A percentile compares a stretch with the other conserved stretches of the same genome.
Evolutionary conservation across 2,113 vertebrate genomes (phyloP).

Genomic region (Gila orcuttii): DNA sequence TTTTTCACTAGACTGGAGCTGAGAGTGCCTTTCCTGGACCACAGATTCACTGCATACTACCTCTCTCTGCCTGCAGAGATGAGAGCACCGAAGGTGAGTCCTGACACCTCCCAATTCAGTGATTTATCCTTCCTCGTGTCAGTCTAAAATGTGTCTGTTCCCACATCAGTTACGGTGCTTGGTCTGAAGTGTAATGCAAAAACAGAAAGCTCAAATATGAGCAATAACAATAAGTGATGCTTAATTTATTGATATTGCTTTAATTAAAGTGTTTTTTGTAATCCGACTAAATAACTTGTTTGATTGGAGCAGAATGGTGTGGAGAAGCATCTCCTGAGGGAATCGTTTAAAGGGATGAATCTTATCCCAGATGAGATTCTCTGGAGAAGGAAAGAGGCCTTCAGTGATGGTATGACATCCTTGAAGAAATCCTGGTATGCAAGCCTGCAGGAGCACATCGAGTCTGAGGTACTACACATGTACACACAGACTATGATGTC

Average conservation of each 20-base stretch:
- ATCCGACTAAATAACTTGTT: neutral
- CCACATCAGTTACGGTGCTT: neutral
- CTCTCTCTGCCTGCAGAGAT: slow-evolving; percentile 89
- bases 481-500: neutral
- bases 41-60: slow-evolving; percentile 89
- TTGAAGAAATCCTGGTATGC: slow-evolving; percentile 92
- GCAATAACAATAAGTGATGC: no score
- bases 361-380: slow-evolving; percentile 92
- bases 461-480: slow-evolving; percentile 78
- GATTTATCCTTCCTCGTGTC: neutral
- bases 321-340: slow-evolving; percentile 90
- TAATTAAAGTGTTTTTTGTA: neutral
- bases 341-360: slow-evolving; percentile 84
- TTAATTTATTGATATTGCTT: no score
- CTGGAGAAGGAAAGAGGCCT: slow-evolving; percentile 94
- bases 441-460: slow-evolving; percentile 87
- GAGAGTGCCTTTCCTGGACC: slow-evolving; percentile 95
- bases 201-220: neutral
- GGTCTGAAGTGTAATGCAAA: neutral
- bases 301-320: slow-evolving; percentile 81
- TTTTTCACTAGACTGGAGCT: slow-evolving; percentile 84
- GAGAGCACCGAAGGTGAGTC: slow-evolving; percentile 83
- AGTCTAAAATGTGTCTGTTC: neutral
- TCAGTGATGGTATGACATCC: slow-evolving; percentile 90
- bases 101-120: neutral